These are phyloP conservation scores for Nasonia giraulti DNA, from an alignment of 1,140 invertebrate genomes.

Conservation along the genomic window DNA sequence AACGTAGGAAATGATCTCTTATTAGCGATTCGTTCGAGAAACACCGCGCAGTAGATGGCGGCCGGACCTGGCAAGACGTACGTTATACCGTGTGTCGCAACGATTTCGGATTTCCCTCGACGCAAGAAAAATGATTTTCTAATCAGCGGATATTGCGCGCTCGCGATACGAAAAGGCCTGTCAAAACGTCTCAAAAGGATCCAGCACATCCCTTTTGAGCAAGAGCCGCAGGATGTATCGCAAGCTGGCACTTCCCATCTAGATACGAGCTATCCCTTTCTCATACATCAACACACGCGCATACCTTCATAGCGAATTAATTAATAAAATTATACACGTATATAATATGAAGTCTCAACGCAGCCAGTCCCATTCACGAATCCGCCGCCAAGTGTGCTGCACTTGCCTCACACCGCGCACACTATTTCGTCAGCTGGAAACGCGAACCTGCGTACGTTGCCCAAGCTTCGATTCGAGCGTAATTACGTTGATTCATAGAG, in stretches of 20 bases:
- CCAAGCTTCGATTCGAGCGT: conserved; percentile 3
- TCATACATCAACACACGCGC: neutral
- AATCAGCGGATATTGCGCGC: conserved; percentile 28
- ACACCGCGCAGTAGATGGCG: neutral
- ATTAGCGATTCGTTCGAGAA: too few relatives aligned
- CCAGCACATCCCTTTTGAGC: conserved; percentile 34
- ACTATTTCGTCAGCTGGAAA: conserved; percentile 20
- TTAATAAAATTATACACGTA: conserved; percentile 32
- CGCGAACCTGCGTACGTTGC: neutral
- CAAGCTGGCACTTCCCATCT: conserved; percentile 18
- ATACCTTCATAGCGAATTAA: neutral
- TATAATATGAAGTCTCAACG: conserved; percentile 8
- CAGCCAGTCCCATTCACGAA: neutral
- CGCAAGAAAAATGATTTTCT: conserved; percentile 29
- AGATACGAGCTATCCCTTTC: conserved; percentile 15
- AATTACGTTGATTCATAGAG: conserved; percentile 17
- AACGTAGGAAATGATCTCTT: too few relatives aligned
- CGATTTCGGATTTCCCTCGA: neutral
- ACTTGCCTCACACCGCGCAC: neutral
- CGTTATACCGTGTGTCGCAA: conserved; percentile 6
- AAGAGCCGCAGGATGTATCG: conserved; percentile 22
- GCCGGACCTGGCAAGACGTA: neutral
- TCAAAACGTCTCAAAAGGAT: neutral
- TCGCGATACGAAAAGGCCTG: neutral
- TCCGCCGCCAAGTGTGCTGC: neutral